Percentiles rank a stretch among this genome's conserved stretches.
Evolutionary conservation across 2,113 vertebrate species (phyloP).

Genomic region (Microtus montanus): DNA sequence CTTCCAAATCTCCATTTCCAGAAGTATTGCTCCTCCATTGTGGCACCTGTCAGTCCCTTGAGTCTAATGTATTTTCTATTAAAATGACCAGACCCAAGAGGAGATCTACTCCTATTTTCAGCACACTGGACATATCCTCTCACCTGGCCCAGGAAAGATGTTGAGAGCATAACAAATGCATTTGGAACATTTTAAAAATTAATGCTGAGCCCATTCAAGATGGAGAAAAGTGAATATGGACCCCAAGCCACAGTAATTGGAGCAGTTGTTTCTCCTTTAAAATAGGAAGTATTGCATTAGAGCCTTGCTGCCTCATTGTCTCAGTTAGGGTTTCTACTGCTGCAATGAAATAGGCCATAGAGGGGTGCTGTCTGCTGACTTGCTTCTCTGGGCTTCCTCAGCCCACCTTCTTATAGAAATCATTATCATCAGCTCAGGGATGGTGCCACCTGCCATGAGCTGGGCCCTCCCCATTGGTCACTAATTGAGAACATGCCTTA

Average conservation of each 20-base stretch:
- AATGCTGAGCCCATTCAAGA: not conserved
- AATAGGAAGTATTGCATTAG: not conserved
- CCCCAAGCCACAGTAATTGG: constrained; percentile 10
- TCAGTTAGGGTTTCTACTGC: not conserved
- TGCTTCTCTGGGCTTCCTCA: not conserved
- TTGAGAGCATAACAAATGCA: constrained; percentile 6
- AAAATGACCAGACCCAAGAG: not conserved
- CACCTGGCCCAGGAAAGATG: not conserved
- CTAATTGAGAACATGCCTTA: not conserved
- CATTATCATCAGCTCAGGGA: not conserved
- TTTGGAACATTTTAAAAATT: not conserved
- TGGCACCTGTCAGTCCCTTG: not conserved
- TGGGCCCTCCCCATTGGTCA: not conserved
- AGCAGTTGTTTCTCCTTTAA: constrained; percentile 29
- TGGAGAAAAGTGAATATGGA: constrained; percentile 35
- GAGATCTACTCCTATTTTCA: not conserved
- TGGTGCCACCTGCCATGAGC: not conserved
- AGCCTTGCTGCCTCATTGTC: not conserved
- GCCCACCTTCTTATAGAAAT: not conserved
- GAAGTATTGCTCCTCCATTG: not conserved
- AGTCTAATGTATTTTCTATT: not conserved
- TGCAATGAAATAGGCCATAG: not conserved
- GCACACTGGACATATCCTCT: not conserved
- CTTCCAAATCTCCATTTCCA: not conserved
- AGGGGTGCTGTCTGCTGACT: not conserved